Conservation (phyloP, 2,888 invertebrate species). For the Thumatha senex region DNA sequence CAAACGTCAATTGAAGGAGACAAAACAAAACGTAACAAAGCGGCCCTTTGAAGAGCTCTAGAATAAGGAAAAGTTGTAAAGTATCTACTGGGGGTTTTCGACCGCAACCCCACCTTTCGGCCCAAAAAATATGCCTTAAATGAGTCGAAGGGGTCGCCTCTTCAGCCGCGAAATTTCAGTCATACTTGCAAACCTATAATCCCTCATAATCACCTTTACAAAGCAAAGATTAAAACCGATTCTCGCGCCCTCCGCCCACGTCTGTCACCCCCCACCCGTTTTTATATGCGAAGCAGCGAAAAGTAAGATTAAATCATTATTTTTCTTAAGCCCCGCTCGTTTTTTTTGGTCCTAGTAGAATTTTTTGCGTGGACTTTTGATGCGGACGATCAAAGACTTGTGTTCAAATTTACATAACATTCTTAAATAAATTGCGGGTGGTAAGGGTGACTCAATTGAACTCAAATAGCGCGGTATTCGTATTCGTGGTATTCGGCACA, state of each 20-base stretch:
- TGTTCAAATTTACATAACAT: constrained; percentile 84
- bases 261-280: constrained; percentile 58
- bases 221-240: constrained; percentile 85
- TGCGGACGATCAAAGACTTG: constrained; percentile 83
- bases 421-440: constrained; percentile 81
- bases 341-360: constrained; percentile 73
- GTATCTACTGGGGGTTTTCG: constrained; percentile 53
- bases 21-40: constrained; percentile 72
- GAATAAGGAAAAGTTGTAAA: constrained; percentile 78
- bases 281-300: constrained; percentile 83
- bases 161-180: constrained; percentile 79
- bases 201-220: constrained; percentile 85
- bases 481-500: constrained; percentile 49
- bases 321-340: constrained; percentile 82
- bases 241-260: constrained; percentile 65
- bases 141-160: constrained; percentile 67
- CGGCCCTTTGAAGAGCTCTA: constrained; percentile 74
- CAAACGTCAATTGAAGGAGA: constrained; percentile 52
- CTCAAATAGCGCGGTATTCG: constrained; percentile 46
- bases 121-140: constrained; percentile 79
- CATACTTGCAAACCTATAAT: constrained; percentile 84
- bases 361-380: constrained; percentile 82
- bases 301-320: constrained; percentile 85
- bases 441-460: constrained; percentile 58
- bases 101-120: constrained; percentile 74